phyloP scores from a whole-genome alignment of 35 echinoderm and acorn worm genomes.

The Ophiothrix spiculata region DNA sequence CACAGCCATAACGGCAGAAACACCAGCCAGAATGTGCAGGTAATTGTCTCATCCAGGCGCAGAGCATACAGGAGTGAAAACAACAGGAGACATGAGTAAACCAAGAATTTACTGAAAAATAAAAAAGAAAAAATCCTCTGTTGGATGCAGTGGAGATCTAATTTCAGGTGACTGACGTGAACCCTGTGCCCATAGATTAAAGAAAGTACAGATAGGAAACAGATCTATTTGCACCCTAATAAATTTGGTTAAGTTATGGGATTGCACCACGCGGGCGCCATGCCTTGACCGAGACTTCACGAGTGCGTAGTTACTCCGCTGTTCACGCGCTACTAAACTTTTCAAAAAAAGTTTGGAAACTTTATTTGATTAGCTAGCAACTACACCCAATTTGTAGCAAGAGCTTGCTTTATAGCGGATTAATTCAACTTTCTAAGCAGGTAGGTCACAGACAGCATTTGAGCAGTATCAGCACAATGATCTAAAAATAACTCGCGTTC shows the following conservation, averaged over 20 bases:
- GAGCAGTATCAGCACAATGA: no score
- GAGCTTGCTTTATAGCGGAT: neutral
- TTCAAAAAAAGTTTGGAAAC: no score
- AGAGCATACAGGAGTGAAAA: slow-evolving; percentile 86
- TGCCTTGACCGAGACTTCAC: neutral
- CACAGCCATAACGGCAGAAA: slow-evolving; percentile 92
- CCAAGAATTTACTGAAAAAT: slow-evolving; percentile 87
- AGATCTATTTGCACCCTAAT: no score
- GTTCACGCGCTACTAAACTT: neutral
- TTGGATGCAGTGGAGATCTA: neutral
- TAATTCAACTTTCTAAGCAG: no score
- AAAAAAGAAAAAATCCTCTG: slow-evolving; percentile 22
- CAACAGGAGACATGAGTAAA: slow-evolving; percentile 71
- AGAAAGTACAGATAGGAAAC: no score
- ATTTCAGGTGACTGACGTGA: neutral
- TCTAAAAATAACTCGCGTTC: no score
- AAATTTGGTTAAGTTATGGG: no score
- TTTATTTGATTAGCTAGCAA: no score
- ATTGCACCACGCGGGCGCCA: no score
- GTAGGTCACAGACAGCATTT: no score
- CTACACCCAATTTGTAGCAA: no score
- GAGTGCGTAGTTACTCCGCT: neutral
- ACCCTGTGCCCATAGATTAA: no score
- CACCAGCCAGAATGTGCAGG: slow-evolving; percentile 74
- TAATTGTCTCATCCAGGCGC: slow-evolving; percentile 57